phyloP scores from a whole-genome alignment of 1,140 invertebrate genomes.

The Drosophila guanche region DNA sequence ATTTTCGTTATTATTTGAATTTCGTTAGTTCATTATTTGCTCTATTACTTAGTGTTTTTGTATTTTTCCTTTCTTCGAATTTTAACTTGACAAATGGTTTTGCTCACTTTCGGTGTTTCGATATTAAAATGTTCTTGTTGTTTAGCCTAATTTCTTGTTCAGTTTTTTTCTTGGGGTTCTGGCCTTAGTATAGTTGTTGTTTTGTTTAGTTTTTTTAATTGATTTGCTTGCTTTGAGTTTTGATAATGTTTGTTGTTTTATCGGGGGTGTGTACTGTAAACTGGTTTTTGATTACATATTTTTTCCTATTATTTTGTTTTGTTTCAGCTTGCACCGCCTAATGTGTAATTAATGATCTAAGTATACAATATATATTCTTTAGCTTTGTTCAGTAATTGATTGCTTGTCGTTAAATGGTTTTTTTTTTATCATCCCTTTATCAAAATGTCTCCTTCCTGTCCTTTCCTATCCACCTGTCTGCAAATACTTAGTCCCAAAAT shows the following conservation, averaged over 20 bases:
- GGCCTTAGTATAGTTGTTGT: slow-evolving; percentile 28
- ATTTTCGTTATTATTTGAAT: too few species aligned
- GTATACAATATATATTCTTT: slow-evolving; percentile 34
- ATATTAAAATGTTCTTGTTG: slow-evolving; percentile 6
- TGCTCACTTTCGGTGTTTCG: slow-evolving; percentile 2
- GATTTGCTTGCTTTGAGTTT: slow-evolving; percentile 58
- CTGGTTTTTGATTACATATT: slow-evolving; percentile 61
- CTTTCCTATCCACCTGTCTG: slow-evolving; percentile 6
- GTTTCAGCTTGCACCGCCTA: slow-evolving; percentile 40
- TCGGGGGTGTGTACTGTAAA: slow-evolving; percentile 40
- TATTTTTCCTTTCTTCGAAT: slow-evolving; percentile 1
- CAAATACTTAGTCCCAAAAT: slow-evolving; percentile 36
- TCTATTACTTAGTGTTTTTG: slow-evolving; percentile 1
- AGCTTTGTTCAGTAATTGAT: slow-evolving; percentile 62
- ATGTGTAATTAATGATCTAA: slow-evolving; percentile 41
- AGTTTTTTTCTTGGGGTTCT: slow-evolving; percentile 19
- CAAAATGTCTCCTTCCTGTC: slow-evolving; percentile 27
- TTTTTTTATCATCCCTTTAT: slow-evolving; percentile 9
- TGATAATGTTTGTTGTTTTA: slow-evolving; percentile 37
- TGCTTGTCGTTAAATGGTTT: slow-evolving; percentile 61
- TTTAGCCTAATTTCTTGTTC: slow-evolving; percentile 13
- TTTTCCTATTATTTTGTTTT: slow-evolving; percentile 25
- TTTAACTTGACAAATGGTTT: slow-evolving; percentile 1
- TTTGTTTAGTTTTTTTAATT: slow-evolving; percentile 34
- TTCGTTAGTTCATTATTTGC: too few species aligned